Evolutionary conservation across 2,113 vertebrate species (phyloP), one percentile per base, ranked within the genome.

Genomic region (Coregonus clupeaformis): DNA sequence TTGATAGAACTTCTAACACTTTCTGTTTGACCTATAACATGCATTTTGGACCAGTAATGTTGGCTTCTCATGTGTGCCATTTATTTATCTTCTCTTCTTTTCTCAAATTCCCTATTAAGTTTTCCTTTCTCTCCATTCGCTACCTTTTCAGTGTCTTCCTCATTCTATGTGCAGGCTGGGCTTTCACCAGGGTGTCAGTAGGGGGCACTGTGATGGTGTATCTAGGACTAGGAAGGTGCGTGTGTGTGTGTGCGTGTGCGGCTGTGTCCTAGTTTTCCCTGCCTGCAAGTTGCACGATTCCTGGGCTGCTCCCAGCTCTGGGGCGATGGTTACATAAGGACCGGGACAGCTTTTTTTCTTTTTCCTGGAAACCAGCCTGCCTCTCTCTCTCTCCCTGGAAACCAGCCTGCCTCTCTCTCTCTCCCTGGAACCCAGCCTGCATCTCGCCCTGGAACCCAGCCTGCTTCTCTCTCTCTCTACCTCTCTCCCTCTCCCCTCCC

Each of bases 301-400:
- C 89, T 97, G 97, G 95, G 92, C 87, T 81, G 62, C 87, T 91
- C 96, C 96, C 96, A 97, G 60, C 87, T 79, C 89, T 86, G 88
- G 89, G 49, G 91, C 94, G 83, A 94, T 89, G 80, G 94, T 99
- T 98, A 96, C 96, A 98, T 99, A 99, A 98, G 92, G 92, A 74
- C 86, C 84, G 79, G 42, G 42, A 5, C 42, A 79, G 71, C 80
- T 86, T 93, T 93, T 94, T 96, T 95, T 95, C 95, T 93, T 93
- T 94, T 96, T 95, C 96, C 95, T 98, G 27, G 92, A 92, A 74
- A 86, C 84, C 59, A 78, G 27, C 27, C 29, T 29, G 80, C 72
- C 80, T 86, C 92, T 93, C 94, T 29, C 2, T 3, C 29, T 29
- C 29, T 29, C 95, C 96, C 95, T 98, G 96, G 96, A 98, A 98